Evolutionary conservation across 2,888 invertebrate genomes (phyloP).

Genomic region (Spilosoma lubricipeda): DNA sequence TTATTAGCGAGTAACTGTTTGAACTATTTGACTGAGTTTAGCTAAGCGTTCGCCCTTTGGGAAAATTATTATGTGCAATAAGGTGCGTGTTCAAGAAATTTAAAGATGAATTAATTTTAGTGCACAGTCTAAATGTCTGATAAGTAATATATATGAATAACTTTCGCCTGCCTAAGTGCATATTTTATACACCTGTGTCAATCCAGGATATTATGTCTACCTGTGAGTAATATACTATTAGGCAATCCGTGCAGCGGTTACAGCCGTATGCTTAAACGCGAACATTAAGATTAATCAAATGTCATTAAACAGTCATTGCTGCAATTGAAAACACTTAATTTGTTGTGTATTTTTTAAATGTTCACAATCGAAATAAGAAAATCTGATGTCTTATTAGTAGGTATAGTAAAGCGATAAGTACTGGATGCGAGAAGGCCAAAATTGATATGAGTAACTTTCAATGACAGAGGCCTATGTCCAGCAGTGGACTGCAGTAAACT

Average conservation of each 20-base stretch:
- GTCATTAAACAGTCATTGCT: neutral
- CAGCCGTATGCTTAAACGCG: neutral
- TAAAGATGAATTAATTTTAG: neutral
- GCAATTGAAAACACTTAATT: neutral
- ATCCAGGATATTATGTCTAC: neutral
- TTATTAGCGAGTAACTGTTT: no score
- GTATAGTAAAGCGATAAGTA: no score
- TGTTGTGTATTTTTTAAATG: neutral
- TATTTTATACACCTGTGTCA: neutral
- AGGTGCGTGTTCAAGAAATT: no score
- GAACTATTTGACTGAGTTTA: neutral
- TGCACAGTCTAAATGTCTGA: neutral
- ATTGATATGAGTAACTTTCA: no score
- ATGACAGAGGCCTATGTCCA: no score
- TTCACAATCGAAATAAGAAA: neutral
- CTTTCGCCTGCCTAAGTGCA: neutral
- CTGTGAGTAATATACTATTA: neutral
- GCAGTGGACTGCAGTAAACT: no score
- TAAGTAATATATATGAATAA: neutral
- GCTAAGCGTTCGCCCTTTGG: neutral
- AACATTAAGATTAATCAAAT: neutral
- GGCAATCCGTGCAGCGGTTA: neutral
- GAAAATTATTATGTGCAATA: neutral
- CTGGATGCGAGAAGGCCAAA: no score
- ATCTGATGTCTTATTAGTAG: no score